phyloP scores from a whole-genome alignment of 1,140 invertebrate species.

The Lasioglossum albipes region DNA sequence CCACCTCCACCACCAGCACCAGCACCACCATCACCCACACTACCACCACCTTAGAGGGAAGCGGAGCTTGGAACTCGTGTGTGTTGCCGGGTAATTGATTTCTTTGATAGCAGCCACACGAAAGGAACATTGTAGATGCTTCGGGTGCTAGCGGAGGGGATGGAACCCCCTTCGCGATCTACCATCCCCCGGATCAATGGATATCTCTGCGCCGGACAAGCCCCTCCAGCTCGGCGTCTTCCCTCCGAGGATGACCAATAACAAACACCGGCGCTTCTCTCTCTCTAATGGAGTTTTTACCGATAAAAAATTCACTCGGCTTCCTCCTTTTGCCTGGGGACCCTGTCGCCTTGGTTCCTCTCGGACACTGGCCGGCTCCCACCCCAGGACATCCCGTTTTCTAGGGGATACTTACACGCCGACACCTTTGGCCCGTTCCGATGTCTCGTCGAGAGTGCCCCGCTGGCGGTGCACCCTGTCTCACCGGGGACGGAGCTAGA shows the following conservation, averaged over 20 bases:
- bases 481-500: neutral
- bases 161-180: slow-evolving; percentile 59
- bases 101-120: slow-evolving; percentile 72
- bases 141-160: slow-evolving; percentile 49
- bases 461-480: slow-evolving; percentile 27
- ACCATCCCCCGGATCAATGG: slow-evolving; percentile 76
- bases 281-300: slow-evolving; percentile 80
- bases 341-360: slow-evolving; percentile 36
- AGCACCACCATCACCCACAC: neutral
- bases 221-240: slow-evolving; percentile 53
- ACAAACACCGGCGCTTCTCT: slow-evolving; percentile 77
- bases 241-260: slow-evolving; percentile 77
- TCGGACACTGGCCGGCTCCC: slow-evolving; percentile 40
- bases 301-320: slow-evolving; percentile 79
- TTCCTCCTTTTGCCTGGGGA: slow-evolving; percentile 66
- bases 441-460: slow-evolving; percentile 39
- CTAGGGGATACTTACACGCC: slow-evolving; percentile 49
- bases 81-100: slow-evolving; percentile 74
- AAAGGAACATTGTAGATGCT: slow-evolving; percentile 69
- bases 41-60: slow-evolving; percentile 33
- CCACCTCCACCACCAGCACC: neutral
- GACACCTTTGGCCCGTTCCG: slow-evolving; percentile 41
- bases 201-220: slow-evolving; percentile 72
- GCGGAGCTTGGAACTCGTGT: slow-evolving; percentile 52
- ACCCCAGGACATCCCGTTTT: slow-evolving; percentile 31